These are phyloP conservation scores for Falco concolor DNA, from an alignment of 2,797 vertebrate genomes.

Conservation along the genomic window DNA sequence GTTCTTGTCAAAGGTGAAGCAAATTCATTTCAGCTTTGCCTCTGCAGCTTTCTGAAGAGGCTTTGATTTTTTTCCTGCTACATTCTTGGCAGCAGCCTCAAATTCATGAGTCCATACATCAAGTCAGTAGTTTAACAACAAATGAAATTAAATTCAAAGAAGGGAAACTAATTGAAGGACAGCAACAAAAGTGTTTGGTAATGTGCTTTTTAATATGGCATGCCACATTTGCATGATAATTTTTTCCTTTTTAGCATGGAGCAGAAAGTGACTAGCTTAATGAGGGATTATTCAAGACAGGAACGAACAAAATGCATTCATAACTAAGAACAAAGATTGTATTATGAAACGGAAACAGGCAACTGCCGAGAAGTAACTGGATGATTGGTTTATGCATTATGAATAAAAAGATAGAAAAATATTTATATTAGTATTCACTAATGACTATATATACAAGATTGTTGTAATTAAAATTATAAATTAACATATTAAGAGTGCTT, in stretches of 20 bases:
- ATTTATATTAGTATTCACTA: constrained; percentile 83
- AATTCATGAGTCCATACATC: constrained; percentile 77
- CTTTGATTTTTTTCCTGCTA: constrained; percentile 69
- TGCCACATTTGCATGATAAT: constrained; percentile 80
- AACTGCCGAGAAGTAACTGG: constrained; percentile 75
- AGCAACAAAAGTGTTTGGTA: constrained; percentile 76
- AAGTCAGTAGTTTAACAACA: constrained; percentile 79
- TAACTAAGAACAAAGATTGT: constrained; percentile 80
- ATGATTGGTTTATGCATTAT: constrained; percentile 81
- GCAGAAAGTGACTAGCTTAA: constrained; percentile 80
- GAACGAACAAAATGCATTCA: constrained; percentile 79
- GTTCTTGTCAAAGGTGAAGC: constrained; percentile 80
- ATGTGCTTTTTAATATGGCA: constrained; percentile 78
- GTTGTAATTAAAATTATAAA: constrained; percentile 83
- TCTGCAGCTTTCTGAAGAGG: constrained; percentile 66
- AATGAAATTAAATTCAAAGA: constrained; percentile 82
- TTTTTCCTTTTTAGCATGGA: constrained; percentile 78
- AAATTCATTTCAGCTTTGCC: constrained; percentile 74
- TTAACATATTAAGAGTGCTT: constrained; percentile 81
- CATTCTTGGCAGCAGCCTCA: constrained; percentile 72
- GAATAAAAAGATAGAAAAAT: constrained; percentile 82
- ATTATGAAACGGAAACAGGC: constrained; percentile 76
- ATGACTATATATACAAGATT: constrained; percentile 80
- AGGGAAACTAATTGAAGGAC: constrained; percentile 80
- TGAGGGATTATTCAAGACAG: constrained; percentile 81